Conservation (phyloP, 2,888 invertebrate genomes). For the Selenia dentaria region DNA sequence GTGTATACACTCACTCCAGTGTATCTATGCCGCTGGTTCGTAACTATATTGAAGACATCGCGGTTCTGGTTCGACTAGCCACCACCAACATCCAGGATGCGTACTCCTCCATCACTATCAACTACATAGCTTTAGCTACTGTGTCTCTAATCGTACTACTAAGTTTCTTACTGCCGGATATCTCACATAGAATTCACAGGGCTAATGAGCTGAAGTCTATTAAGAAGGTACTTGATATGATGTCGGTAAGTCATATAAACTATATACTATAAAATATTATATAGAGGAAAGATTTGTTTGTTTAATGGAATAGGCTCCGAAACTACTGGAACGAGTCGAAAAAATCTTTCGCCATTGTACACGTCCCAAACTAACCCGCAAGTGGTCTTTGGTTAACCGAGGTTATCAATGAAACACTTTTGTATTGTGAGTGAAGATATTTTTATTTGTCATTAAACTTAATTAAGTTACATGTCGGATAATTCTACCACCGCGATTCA, state of each 20-base stretch:
- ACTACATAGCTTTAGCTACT: conserved; percentile 47
- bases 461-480: too few species aligned
- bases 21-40: not conserved
- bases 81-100: conserved; percentile 36
- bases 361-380: too few species aligned
- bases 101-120: conserved; percentile 41
- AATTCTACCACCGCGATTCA: too few species aligned
- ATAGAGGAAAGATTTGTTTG: too few species aligned
- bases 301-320: too few species aligned
- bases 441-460: too few species aligned
- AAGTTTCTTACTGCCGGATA: conserved; percentile 56
- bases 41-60: conserved; percentile 12
- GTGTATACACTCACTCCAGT: not conserved
- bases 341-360: too few species aligned
- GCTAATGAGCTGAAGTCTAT: conserved; percentile 55
- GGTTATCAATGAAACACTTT: too few species aligned
- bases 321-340: too few species aligned
- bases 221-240: conserved; percentile 52
- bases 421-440: too few species aligned
- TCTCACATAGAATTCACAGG: conserved; percentile 54
- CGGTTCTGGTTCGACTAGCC: conserved; percentile 22
- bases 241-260: conserved; percentile 54
- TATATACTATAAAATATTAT: too few species aligned
- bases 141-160: conserved; percentile 52
- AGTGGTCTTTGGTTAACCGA: too few species aligned